Base-by-base conservation (phyloP, 2,888 invertebrate genomes). In the Eudasyphora cyanicolor region DNA sequence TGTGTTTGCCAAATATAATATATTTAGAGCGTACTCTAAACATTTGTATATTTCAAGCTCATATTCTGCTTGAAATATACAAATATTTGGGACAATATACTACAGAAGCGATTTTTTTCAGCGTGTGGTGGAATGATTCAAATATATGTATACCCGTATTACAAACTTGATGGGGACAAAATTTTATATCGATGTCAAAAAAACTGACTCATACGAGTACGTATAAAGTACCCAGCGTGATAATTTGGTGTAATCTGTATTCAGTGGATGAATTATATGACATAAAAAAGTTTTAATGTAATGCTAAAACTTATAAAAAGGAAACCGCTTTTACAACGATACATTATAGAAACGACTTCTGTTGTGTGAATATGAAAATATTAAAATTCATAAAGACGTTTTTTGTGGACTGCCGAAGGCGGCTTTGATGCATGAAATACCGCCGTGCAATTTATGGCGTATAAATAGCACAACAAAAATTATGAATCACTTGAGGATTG, bases 271-370 rank as follows among this genome's bases (percentile, higher is more conserved):
- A 45, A 4, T 45, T n/a, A n/a, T n/a, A n/a, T n/a, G 2, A n/a
- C 78, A 54, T 82, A 79, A 82, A 82, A n/a, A n/a, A n/a, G n/a
- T n/a, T n/a, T n/a, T 79, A 79, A 79, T 70, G 64, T 42, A 75
- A 82, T 71, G 64, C 64, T 79, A 67, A 82, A 79, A 62, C 51
- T 60, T 73, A 77, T 54, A 78, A 57, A 75, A 82, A 82, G 79
- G 75, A 45, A 79, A 70, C 82, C 82, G 79, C 78, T 64, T 69
- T 79, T 75, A 79, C 76, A 70, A 70, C 79, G 57, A 35, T 64
- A 57, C 76, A 76, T 45, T 71, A 76, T 76, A 69, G 60, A 69
- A 45, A 45, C 5, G 8, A 32, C 32, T 12, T n/a, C 45, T 14
- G n/a, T 10, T 82, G 45, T 77, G 60, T 60, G 74, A 69, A 54